Conservation (phyloP, 2,888 invertebrate genomes). For the Caradrina clavipalpis region DNA sequence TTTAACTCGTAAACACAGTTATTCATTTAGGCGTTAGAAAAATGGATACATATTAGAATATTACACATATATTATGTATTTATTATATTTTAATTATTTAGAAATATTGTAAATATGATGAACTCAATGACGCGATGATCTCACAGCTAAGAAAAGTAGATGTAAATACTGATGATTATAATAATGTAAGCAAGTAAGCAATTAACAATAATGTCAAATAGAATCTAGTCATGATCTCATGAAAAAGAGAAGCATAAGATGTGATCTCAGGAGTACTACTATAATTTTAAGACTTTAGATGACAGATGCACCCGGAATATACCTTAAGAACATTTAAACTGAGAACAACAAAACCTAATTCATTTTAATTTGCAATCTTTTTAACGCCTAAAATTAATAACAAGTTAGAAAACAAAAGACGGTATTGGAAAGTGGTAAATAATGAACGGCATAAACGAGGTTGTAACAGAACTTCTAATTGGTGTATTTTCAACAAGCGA, state of each 20-base stretch:
- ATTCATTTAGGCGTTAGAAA: conserved; percentile 13
- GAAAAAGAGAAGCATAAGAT: conserved; percentile 31
- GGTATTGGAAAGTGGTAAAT: conserved; percentile 30
- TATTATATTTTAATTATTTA: conserved; percentile 21
- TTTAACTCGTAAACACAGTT: conserved; percentile 49
- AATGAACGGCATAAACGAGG: conserved; percentile 58
- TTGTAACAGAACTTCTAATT: conserved; percentile 68
- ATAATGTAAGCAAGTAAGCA: conserved; percentile 8
- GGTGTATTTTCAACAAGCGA: conserved; percentile 65
- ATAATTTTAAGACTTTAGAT: conserved; percentile 13
- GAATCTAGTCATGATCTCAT: conserved; percentile 8
- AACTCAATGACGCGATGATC: conserved; percentile 56
- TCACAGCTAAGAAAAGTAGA: conserved; percentile 54
- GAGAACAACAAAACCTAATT: conserved; percentile 1
- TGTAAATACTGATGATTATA: conserved; percentile 45
- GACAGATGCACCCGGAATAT: not conserved
- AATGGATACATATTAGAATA: no score
- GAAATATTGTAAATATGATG: conserved; percentile 54
- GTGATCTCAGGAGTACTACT: conserved; percentile 37
- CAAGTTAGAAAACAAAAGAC: conserved; percentile 37
- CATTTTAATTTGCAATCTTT: conserved; percentile 30
- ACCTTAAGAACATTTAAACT: conserved; percentile 8
- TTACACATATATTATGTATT: conserved; percentile 9
- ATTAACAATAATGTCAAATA: not conserved
- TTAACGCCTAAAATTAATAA: conserved; percentile 24